Base-by-base conservation (phyloP, 2,888 invertebrate species). In the Crioceris asparagi region DNA sequence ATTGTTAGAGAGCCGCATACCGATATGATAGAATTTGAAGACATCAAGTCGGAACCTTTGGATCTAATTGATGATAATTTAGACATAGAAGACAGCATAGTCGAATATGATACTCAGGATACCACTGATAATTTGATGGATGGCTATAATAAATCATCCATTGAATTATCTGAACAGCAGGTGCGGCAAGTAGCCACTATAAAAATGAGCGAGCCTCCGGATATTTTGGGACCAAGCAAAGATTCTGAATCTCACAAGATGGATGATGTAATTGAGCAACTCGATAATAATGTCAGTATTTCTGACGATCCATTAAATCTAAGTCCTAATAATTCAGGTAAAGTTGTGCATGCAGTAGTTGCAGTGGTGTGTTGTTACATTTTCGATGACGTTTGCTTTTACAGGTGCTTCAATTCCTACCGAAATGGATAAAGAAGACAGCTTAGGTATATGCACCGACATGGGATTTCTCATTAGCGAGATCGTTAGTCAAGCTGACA, bases 31-130 rank as follows among this genome's bases (percentile, higher is more conserved):
- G 51, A 54, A 17, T 38, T 56, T 15, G 55, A 54, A 10, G 56
- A 56, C 21, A 61, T 64, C 21, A 64, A 64, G 47, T 47, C 55
- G 2, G 64, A 64, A 50, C 63, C 64, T 1, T 38, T 59, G 2
- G 61, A 62, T 36, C 38, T 58, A 14, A 61, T 59, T 38, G 59
- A 61, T 16, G 46, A 46, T 6, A 26, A 43, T 3, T 50, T 53
- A 5, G 54, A 53, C 29, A 46, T 52, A 16, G 50, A 52, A 39
- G 52, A 51, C 29, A 53, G 50, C 32, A 33, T 48, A 15, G 47
- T 48, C 2, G 44, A 40, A 16, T 52, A 37, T 19, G 49, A 45
- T 15, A 38, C 38, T n/a, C 47, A 48, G 7, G 38, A 49, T 33
- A 41, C 42, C 2, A 38, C 38, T 4, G 52, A 54, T 21, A 48